A percentile compares a stretch with the other conserved stretches of the same genome.
Evolutionary conservation across 2,888 invertebrate genomes (phyloP).

Genomic region (Melolontha melolontha): DNA sequence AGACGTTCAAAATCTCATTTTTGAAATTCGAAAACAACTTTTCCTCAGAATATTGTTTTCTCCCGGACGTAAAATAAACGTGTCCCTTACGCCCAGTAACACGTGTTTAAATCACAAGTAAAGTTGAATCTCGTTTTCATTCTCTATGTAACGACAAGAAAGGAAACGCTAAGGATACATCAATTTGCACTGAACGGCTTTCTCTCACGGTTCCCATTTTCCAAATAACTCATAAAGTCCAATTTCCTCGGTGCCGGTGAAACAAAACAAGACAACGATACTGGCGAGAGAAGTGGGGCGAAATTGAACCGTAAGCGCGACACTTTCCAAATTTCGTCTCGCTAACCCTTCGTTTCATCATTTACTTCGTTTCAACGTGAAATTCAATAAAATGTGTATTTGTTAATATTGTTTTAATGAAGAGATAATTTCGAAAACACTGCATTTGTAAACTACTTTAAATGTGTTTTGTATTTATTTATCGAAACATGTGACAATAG

Average conservation of each 20-base stretch:
- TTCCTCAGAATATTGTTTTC: slow-evolving; percentile 11
- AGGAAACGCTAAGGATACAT: slow-evolving; percentile 24
- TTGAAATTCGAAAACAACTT: slow-evolving; percentile 5
- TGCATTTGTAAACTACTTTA: too few species aligned
- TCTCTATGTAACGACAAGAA: slow-evolving; percentile 24
- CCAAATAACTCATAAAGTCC: slow-evolving; percentile 46
- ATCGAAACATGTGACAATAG: too few species aligned
- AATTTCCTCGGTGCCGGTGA: slow-evolving; percentile 42
- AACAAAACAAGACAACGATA: slow-evolving; percentile 46
- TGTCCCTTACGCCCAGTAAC: slow-evolving; percentile 8
- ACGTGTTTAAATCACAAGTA: slow-evolving; percentile 37
- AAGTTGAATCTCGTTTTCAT: slow-evolving; percentile 28
- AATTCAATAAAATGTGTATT: slow-evolving; percentile 50
- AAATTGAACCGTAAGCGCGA: slow-evolving; percentile 49
- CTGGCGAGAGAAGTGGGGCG: slow-evolving; percentile 43
- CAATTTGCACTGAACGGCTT: slow-evolving; percentile 25
- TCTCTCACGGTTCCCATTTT: slow-evolving; percentile 16
- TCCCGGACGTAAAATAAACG: slow-evolving; percentile 23
- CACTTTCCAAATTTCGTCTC: slow-evolving; percentile 17
- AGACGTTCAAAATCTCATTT: too few species aligned
- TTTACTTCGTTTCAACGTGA: slow-evolving; percentile 44
- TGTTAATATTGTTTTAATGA: slow-evolving; percentile 37
- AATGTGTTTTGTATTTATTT: too few species aligned
- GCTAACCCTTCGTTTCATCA: slow-evolving; percentile 1
- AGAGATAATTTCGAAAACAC: too few species aligned